Evolutionary conservation across 2,797 vertebrate genomes (phyloP).

Genomic region (Podarcis lilfordi): DNA sequence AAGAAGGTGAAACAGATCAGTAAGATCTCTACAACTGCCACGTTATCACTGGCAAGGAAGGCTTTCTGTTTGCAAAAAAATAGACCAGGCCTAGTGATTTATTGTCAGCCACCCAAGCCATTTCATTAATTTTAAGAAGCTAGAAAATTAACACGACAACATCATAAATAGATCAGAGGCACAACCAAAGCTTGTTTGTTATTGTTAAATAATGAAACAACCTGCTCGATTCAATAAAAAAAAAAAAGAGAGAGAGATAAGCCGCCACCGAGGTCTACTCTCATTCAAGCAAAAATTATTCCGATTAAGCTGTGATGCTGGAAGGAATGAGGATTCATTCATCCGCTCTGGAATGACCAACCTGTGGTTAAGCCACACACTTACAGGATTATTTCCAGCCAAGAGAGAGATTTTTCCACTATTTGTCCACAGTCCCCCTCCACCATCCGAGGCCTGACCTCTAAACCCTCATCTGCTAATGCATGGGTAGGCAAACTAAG

Average conservation of each 20-base stretch:
- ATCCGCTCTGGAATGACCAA: constrained; percentile 6
- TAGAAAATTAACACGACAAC: background rate
- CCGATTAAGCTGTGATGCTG: background rate
- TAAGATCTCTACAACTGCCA: background rate
- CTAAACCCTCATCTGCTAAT: no score
- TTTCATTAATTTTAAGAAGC: background rate
- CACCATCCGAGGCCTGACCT: background rate
- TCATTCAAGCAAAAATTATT: constrained; percentile 57
- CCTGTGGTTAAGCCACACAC: background rate
- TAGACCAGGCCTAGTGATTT: background rate
- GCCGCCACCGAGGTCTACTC: background rate
- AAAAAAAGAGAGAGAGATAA: constrained; percentile 19
- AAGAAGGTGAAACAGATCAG: constrained; percentile 8
- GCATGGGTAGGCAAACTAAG: no score
- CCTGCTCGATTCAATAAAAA: constrained; percentile 41
- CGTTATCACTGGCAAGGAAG: background rate
- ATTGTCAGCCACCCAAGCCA: background rate
- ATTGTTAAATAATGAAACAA: constrained; percentile 50
- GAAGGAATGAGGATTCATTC: background rate
- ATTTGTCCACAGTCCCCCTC: background rate
- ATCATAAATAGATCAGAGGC: background rate
- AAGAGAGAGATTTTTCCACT: constrained; percentile 1
- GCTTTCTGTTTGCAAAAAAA: background rate
- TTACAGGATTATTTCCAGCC: background rate
- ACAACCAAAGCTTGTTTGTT: background rate